phyloP scores from a whole-genome alignment of 1,140 invertebrate genomes.

The Grapholita molesta region DNA sequence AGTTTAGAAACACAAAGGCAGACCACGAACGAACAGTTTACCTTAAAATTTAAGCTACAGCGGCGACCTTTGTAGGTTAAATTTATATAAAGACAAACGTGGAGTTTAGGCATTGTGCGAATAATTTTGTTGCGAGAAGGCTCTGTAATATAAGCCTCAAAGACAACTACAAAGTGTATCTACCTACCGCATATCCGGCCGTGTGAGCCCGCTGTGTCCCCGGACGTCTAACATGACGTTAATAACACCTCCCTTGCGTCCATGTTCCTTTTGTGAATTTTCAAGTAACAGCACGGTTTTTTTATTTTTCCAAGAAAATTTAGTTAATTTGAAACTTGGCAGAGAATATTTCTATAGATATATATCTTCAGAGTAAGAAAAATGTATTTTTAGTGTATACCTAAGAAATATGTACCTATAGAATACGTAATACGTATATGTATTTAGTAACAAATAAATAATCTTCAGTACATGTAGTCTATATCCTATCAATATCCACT shows the following conservation, averaged over 20 bases:
- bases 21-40: not conserved
- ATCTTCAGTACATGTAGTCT: too few species aligned
- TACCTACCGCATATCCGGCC: not conserved
- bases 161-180: not conserved
- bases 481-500: too few species aligned
- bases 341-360: not conserved
- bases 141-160: not conserved
- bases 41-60: not conserved
- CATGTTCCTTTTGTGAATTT: not conserved
- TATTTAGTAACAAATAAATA: too few species aligned
- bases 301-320: not conserved
- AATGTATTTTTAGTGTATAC: too few species aligned
- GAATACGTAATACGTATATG: too few species aligned
- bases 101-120: not conserved
- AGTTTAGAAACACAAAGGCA: not conserved
- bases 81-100: slow-evolving; percentile 3
- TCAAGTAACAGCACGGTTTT: not conserved
- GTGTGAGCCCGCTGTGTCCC: not conserved
- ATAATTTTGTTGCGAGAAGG: not conserved
- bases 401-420: too few species aligned
- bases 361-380: not conserved
- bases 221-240: not conserved
- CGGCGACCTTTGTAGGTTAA: not conserved
- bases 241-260: not conserved
- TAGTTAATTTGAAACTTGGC: not conserved